Base-by-base conservation (phyloP, 2,113 vertebrate genomes). In the Psittacula cyanocephala region DNA sequence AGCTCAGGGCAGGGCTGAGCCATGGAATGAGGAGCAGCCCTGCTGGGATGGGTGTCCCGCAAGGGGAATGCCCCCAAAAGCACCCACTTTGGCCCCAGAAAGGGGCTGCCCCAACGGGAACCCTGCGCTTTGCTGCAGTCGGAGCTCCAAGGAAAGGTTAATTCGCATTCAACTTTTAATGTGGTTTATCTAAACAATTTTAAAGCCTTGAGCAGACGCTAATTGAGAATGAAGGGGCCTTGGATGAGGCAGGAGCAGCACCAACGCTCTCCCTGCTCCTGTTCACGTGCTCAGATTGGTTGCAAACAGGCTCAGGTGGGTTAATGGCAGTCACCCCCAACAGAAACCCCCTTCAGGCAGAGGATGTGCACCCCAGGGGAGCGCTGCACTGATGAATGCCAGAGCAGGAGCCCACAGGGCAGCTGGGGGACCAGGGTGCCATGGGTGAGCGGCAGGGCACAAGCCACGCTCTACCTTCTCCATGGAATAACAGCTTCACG, bases 191-290 rank as follows among this genome's bases (percentile, higher is more conserved):
- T 70, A 70, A 96, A 68, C 86, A 53, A 82, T 74, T 92, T 81
- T 33, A 90, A 91, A 94, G 79, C 82, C 76, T 83, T 39, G 59
- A 68, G 86, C 81, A 63, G 68, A 52, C 59, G 31, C 83, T 94
- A 88, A 96, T 80, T 91, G 92, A 76, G 75, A 95, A 95, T 94
- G 80, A 86, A 88, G 37, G 44, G 68, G 91, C 53, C 80, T 93
- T 63, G 39, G 82, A 88, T 57, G 86, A 94, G 69, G 39, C 35
- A 50, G 71, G 18, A 39, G 65, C 29, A 46, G 10, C 4, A 0
- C 28, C 33, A 8, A 10, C 9, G 7, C 49, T 35, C 55, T 12
- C 70, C 14, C 8, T 2, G 49, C 50, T 71, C 41, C 63, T n/a
- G 22, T 31, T 69, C 63, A 25, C 3, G 4, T 1, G 6, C 41